Evolutionary conservation across 1,140 invertebrate genomes (phyloP), one percentile per base, ranked within the genome.

Genomic region (Ylistrum balloti): DNA sequence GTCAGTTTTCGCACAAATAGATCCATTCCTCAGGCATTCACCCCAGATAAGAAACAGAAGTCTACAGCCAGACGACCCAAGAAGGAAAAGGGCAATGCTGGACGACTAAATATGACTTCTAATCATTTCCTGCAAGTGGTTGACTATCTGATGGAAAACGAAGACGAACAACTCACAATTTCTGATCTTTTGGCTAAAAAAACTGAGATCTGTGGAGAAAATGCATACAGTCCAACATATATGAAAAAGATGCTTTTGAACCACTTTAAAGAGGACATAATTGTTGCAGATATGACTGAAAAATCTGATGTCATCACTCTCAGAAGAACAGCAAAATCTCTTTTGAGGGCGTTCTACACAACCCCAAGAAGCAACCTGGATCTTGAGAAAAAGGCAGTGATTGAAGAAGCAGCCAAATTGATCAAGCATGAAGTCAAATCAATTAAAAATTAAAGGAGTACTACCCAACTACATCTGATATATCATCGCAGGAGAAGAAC

Each of bases 181-280:
- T 33, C 74, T 17, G 89, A 92, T 45, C 85, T 92, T 2, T 87
- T 92, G 13, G 20, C 33, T 10, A 89, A 89, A 89, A 93, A 92
- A 90, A 33, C 34, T 13, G 88, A 90, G 33, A 38, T 90, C 17
- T 90, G 86, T 88, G 45, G 85, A n/a, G 85, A 88, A 86, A 45
- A 89, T 20, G 32, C 92, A 5, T 92, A 91, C 35, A 91, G 88
- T 41, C 28, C 38, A 17, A 41, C 28, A 34, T 90, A 93, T 86
- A 92, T 93, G 91, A 93, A 93, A 41, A 91, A 90, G 20, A 91
- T 89, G 34, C 22, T 92, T 9, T 33, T 90, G 32, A 90, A 91
- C 48, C 85, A 91, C 35, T 93, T 89, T 91, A 89, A 90, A 33
- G 32, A 89, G 13, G 56, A 48, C n/a, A 88, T 88, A 45, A 35